phyloP scores from a whole-genome alignment of 2,797 vertebrate species.

The Pelodytes ibericus region DNA sequence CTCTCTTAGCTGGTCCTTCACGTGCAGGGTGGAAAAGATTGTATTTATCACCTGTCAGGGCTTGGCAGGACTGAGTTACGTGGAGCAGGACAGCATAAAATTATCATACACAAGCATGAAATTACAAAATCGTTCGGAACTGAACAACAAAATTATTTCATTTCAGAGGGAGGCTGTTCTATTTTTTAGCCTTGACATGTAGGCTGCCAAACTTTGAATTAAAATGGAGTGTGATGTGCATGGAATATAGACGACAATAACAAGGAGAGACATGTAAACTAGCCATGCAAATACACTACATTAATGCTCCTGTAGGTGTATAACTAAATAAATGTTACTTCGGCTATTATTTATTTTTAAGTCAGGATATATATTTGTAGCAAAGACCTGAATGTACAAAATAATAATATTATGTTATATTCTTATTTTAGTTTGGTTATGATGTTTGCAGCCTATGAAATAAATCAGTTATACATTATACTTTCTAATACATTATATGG shows the following conservation, averaged over 20 bases:
- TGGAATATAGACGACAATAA: conserved; percentile 75
- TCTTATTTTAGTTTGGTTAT: too few relatives aligned
- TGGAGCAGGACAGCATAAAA: conserved; percentile 99
- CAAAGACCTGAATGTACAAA: too few relatives aligned
- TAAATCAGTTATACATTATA: too few relatives aligned
- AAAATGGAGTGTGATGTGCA: conserved; percentile 77
- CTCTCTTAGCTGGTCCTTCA: conserved; percentile 80
- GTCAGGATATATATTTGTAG: not conserved
- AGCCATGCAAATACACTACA: conserved; percentile 75
- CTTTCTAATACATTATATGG: too few relatives aligned
- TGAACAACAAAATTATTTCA: conserved; percentile 99
- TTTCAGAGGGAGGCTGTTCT: conserved; percentile 81
- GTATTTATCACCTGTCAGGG: conserved; percentile 99
- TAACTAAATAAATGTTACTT: conserved; percentile 74
- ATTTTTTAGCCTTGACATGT: conserved; percentile 88
- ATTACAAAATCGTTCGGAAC: conserved; percentile 99
- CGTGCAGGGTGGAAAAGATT: conserved; percentile 91
- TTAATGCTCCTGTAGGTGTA: conserved; percentile 68
- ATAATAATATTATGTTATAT: too few relatives aligned
- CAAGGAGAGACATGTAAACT: conserved; percentile 74
- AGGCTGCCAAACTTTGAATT: conserved; percentile 82
- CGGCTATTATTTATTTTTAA: not conserved
- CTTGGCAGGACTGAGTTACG: conserved; percentile 98
- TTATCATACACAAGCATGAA: conserved; percentile 99
- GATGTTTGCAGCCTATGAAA: too few relatives aligned